phyloP scores from a whole-genome alignment of 2,888 invertebrate genomes.

The Phyllotreta striolata region DNA sequence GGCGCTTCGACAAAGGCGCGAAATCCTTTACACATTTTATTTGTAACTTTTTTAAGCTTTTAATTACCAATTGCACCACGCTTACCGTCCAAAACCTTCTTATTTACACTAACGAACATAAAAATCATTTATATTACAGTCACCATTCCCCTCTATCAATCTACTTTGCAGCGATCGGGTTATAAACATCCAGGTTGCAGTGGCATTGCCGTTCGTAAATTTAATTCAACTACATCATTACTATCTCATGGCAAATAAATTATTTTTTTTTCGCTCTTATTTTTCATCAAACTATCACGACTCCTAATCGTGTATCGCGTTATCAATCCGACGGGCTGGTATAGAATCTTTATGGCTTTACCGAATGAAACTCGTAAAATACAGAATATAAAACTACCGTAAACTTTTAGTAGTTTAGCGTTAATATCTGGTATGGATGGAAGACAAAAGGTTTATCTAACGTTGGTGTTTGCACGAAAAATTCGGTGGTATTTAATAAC shows the following conservation, averaged over 20 bases:
- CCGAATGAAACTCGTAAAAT: constrained; percentile 22
- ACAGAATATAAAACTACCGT: constrained; percentile 22
- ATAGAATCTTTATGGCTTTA: constrained; percentile 23
- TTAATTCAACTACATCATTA: too few species aligned
- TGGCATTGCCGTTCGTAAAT: too few species aligned
- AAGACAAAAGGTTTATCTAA: constrained; percentile 15
- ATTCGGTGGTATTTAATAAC: too few species aligned
- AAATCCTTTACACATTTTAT: background rate
- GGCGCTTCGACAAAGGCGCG: background rate
- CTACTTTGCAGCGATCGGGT: too few species aligned
- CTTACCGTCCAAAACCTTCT: too few species aligned
- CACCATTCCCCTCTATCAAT: too few species aligned
- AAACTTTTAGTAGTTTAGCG: constrained; percentile 21
- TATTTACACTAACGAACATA: too few species aligned
- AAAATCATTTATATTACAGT: too few species aligned
- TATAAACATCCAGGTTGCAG: too few species aligned
- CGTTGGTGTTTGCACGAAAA: background rate
- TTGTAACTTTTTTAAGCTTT: background rate
- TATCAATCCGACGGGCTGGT: constrained; percentile 19
- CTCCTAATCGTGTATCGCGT: constrained; percentile 11
- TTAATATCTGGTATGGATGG: constrained; percentile 2
- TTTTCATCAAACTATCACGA: background rate
- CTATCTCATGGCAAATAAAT: too few species aligned
- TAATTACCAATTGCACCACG: background rate
- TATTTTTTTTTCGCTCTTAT: too few species aligned